A percentile compares a stretch with the other conserved stretches of the same genome.
Conservation (phyloP, 2,888 invertebrate genomes). For the Xanthostigma xanthostigma region DNA sequence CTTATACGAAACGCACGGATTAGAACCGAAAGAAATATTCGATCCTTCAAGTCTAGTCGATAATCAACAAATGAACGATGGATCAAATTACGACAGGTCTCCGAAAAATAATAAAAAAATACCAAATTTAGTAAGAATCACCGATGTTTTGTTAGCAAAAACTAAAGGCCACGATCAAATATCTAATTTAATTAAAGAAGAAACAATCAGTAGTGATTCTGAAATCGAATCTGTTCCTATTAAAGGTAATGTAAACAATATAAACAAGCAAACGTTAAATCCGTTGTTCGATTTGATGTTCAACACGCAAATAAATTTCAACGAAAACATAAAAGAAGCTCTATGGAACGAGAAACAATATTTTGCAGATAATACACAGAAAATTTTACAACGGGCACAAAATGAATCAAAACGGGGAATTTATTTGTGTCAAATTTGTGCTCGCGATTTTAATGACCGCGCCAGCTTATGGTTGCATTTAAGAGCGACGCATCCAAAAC, state of each 20-base stretch:
- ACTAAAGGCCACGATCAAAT: conserved; percentile 6
- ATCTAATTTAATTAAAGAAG: neutral
- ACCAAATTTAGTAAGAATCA: conserved; percentile 26
- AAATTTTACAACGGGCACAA: conserved; percentile 16
- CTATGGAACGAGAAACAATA: conserved; percentile 3
- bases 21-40: conserved; percentile 12
- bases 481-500: conserved; percentile 34
- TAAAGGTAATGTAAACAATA: no score
- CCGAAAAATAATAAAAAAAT: conserved; percentile 24
- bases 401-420: conserved; percentile 23
- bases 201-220: neutral
- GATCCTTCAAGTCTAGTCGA: neutral
- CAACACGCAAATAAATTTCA: neutral
- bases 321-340: neutral
- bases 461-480: conserved; percentile 38
- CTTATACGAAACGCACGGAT: conserved; percentile 33
- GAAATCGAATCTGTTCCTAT: neutral
- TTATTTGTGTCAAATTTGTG: conserved; percentile 27
- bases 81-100: conserved; percentile 6
- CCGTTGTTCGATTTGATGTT: no score
- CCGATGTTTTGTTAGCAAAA: conserved; percentile 16
- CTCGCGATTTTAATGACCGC: conserved; percentile 31
- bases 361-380: conserved; percentile 3
- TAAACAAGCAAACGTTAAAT: no score
- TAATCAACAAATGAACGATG: conserved; percentile 4